Evolutionary conservation across 1,140 invertebrate species (phyloP), one percentile per base, ranked within the genome.

Genomic region (Bombus superbus): DNA sequence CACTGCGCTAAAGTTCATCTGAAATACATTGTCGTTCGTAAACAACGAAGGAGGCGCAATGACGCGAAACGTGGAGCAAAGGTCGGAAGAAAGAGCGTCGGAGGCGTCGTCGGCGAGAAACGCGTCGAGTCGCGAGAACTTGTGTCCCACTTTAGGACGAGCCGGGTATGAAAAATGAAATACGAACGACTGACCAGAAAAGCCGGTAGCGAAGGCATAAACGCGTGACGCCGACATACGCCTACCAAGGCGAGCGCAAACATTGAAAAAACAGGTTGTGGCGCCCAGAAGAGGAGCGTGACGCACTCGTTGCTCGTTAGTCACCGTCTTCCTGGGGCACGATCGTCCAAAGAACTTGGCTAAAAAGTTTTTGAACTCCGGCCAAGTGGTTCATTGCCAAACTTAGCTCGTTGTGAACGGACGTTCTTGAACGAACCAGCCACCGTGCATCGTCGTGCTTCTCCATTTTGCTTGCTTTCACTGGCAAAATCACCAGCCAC

Each of bases 191-290:
- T 42, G 68, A 75, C 75, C 76, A 68, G 75, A 80, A 66, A 84
- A 79, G 82, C 66, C 75, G 82, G 81, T 76, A 72, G 73, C 5
- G 66, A n/a, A 73, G 73, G 81, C 72, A 86, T n/a, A 64, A 83
- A 57, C 40, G 75, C 38, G 69, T 75, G 86, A 80, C 86, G 81
- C 57, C 15, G 44, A 38, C 62, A 40, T 28, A 57, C 73, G 38
- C 25, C 42, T 47, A 57, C 81, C 10, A 42, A 84, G 32, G 57
- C 64, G 38, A 64, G 22, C 75, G 75, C 59, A 79, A 79, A 87
- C 81, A 78, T 73, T 66, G 82, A 80, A 85, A 86, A 87, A 87
- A 87, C 86, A 87, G 86, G 86, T 87, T 87, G 75, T 32, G 86
- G 44, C 86, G 75, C 59, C 66, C 75, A 79, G 81, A 87, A 80